phyloP scores from a whole-genome alignment of 2,888 invertebrate genomes.

The Cerastis leucographa region DNA sequence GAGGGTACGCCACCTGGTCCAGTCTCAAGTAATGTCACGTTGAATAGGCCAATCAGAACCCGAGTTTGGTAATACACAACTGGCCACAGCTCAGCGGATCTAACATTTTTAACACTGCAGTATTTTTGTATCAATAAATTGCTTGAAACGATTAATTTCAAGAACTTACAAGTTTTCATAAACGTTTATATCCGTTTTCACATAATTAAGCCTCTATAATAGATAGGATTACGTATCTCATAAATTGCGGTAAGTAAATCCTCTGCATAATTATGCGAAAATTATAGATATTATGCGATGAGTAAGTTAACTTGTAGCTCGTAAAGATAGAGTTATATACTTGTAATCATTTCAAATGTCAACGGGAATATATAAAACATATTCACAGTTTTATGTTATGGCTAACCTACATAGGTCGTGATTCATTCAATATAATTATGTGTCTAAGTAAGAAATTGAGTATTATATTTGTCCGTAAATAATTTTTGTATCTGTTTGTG shows the following conservation, averaged over 20 bases:
- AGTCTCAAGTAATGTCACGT: too few relatives aligned
- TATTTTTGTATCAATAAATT: neutral
- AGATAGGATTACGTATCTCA: conserved; percentile 17
- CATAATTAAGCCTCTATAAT: neutral
- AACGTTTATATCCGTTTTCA: neutral
- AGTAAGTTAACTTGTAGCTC: conserved; percentile 3
- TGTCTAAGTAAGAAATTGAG: neutral
- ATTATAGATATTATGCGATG: conserved; percentile 43
- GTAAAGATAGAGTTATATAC: conserved; percentile 20
- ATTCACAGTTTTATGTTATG: conserved; percentile 3
- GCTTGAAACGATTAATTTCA: too few relatives aligned
- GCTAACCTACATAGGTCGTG: neutral
- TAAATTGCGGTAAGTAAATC: conserved; percentile 10
- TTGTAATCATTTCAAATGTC: conserved; percentile 48
- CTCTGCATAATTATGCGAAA: conserved; percentile 46
- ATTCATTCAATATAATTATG: conserved; percentile 14
- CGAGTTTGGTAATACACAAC: too few relatives aligned
- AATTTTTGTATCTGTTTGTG: neutral
- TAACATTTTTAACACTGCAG: too few relatives aligned
- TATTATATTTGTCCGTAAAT: neutral
- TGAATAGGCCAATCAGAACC: too few relatives aligned
- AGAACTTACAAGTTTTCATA: neutral
- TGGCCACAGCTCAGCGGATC: too few relatives aligned
- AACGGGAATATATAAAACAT: conserved; percentile 39
- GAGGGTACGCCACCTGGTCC: too few relatives aligned